phyloP scores from a whole-genome alignment of 2,113 vertebrate species.

The Xiphophorus couchianus region DNA sequence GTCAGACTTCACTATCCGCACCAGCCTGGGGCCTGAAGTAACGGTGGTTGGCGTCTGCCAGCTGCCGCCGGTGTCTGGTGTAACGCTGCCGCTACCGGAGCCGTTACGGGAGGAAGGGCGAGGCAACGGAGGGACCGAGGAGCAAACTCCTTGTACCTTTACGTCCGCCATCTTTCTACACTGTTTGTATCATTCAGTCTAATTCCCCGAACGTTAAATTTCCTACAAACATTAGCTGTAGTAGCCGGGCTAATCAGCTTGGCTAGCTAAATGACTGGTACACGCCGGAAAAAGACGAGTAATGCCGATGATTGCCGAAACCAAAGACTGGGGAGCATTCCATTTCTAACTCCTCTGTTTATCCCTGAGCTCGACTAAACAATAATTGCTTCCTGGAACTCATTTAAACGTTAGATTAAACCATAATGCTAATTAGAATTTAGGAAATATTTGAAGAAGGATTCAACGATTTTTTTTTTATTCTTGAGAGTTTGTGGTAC shows the following conservation, averaged over 20 bases:
- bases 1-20: slow-evolving; percentile 93
- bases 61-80: slow-evolving; percentile 62
- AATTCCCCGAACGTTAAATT: slow-evolving; percentile 17
- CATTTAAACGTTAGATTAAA: neutral
- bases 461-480: no score
- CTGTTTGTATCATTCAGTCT: slow-evolving; percentile 53
- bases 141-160: slow-evolving; percentile 70
- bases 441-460: no score
- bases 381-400: neutral
- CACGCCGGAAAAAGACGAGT: slow-evolving; percentile 60
- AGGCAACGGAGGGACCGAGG: slow-evolving; percentile 57
- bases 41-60: slow-evolving; percentile 68
- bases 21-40: slow-evolving; percentile 88
- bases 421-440: neutral
- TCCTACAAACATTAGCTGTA: slow-evolving; percentile 64
- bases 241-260: slow-evolving; percentile 65
- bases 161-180: slow-evolving; percentile 75
- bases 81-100: slow-evolving; percentile 62
- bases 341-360: neutral
- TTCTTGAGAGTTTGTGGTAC: no score
- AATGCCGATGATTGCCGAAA: slow-evolving; percentile 47
- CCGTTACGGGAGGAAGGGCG: slow-evolving; percentile 63
- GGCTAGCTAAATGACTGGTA: slow-evolving; percentile 61
- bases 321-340: slow-evolving; percentile 45
- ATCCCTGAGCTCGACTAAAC: neutral